Evolutionary conservation across 2,888 invertebrate species (phyloP).

Genomic region (Mimachlamys varia): DNA sequence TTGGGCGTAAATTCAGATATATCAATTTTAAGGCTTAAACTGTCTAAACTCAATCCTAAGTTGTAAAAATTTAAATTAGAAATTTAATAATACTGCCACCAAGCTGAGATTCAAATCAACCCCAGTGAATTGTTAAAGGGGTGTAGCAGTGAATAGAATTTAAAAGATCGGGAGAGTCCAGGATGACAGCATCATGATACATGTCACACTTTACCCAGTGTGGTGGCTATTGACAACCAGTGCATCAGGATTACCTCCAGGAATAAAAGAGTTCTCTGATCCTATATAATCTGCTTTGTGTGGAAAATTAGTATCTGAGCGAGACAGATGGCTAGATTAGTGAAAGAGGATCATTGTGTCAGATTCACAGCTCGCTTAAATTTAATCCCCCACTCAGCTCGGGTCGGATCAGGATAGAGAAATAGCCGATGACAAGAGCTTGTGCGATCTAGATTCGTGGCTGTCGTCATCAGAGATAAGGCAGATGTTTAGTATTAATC

Average conservation of each 20-base stretch:
- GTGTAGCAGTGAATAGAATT: background rate
- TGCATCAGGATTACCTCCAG: constrained; percentile 42
- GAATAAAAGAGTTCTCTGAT: constrained; percentile 49
- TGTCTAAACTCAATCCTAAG: background rate
- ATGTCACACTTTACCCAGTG: constrained; percentile 15
- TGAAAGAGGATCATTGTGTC: constrained; percentile 42
- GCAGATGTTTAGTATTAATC: constrained; percentile 36
- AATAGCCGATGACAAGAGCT: constrained; percentile 36
- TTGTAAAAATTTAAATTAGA: background rate
- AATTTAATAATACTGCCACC: background rate
- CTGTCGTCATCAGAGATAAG: constrained; percentile 31
- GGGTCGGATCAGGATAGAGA: constrained; percentile 29
- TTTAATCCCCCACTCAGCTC: constrained; percentile 45
- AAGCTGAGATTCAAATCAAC: background rate
- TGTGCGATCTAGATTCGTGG: background rate
- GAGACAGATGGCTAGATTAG: constrained; percentile 60
- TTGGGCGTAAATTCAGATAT: background rate
- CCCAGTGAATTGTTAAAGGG: background rate
- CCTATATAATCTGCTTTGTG: constrained; percentile 58
- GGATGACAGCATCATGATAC: background rate
- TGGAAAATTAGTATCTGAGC: constrained; percentile 53
- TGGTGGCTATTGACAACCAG: constrained; percentile 17
- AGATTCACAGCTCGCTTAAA: constrained; percentile 43
- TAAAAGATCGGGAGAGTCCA: background rate
- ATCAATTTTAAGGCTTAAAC: background rate